These are phyloP conservation scores for Bursaphelenchus mucronatus DNA, from an alignment of 1,140 invertebrate species.

Conservation along the genomic window DNA sequence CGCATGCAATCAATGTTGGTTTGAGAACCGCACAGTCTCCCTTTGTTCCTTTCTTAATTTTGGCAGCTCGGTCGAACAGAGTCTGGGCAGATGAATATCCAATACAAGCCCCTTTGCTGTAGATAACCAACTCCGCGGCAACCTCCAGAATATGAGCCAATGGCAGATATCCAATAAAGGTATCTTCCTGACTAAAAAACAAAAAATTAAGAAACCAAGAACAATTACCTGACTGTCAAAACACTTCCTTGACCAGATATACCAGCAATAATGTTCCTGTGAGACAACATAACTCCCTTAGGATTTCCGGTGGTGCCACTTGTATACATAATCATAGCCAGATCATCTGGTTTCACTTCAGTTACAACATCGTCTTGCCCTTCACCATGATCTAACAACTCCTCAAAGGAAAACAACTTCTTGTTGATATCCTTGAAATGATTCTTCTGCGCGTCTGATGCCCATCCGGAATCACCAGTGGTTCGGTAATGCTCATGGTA, in stretches of 20 bases:
- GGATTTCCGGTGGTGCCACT: constrained; percentile 86
- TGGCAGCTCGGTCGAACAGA: constrained; percentile 85
- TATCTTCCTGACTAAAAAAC: constrained; percentile 67
- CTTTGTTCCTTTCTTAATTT: constrained; percentile 78
- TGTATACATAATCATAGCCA: constrained; percentile 92
- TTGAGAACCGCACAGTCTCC: constrained; percentile 82
- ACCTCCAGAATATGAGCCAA: constrained; percentile 95
- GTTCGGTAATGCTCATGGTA: constrained; percentile 43
- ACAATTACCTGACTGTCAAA: constrained; percentile 58
- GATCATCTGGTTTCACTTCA: constrained; percentile 68
- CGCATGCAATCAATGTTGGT: constrained; percentile 88
- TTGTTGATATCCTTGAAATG: constrained; percentile 8
- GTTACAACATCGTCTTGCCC: constrained; percentile 1
- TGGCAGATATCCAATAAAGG: constrained; percentile 89
- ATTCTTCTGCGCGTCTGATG: constrained; percentile 1
- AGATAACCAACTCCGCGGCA: constrained; percentile 65
- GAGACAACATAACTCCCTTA: constrained; percentile 70
- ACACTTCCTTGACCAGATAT: constrained; percentile 82
- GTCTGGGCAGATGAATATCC: constrained; percentile 93
- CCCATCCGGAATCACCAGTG: constrained; percentile 15
- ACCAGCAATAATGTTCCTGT: constrained; percentile 82
- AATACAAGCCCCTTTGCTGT: constrained; percentile 76
- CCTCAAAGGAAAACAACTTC: constrained; percentile 50
- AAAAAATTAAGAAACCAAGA: background rate
- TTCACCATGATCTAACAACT: constrained; percentile 77